These are phyloP conservation scores for Drosophila peninsularis DNA, from an alignment of 2,888 invertebrate species.

Conservation along the genomic window DNA sequence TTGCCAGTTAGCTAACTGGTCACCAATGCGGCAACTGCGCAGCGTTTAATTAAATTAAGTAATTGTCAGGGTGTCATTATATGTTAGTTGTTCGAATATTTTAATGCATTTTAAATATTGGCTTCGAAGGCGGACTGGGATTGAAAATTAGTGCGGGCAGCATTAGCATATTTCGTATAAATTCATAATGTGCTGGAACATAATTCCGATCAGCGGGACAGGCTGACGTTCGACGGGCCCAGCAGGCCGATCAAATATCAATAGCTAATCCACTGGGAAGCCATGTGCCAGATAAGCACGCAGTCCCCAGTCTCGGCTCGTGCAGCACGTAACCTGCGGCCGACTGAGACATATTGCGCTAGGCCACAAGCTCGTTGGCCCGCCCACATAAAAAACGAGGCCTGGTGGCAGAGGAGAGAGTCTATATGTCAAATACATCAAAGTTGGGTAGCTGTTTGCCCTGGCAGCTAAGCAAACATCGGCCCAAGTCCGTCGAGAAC, in stretches of 20 bases:
- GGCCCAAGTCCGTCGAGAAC: constrained; percentile 37
- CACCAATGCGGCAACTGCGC: constrained; percentile 19
- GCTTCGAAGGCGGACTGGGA: background rate
- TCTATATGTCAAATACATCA: constrained; percentile 77
- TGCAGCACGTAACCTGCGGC: constrained; percentile 43
- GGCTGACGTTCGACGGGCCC: constrained; percentile 16
- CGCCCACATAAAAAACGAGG: constrained; percentile 57
- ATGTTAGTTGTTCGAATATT: constrained; percentile 5
- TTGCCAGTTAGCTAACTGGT: constrained; percentile 15
- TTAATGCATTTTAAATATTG: constrained; percentile 60
- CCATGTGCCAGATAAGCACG: constrained; percentile 21
- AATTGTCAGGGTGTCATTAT: constrained; percentile 33
- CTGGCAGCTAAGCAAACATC: constrained; percentile 62
- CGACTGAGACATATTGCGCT: constrained; percentile 72
- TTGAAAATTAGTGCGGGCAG: background rate
- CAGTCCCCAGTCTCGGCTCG: constrained; percentile 18
- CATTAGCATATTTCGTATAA: constrained; percentile 11
- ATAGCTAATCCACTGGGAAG: constrained; percentile 48
- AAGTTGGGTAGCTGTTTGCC: constrained; percentile 45
- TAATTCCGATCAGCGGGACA: constrained; percentile 27
- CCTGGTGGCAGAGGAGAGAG: constrained; percentile 44
- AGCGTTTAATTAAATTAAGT: constrained; percentile 63
- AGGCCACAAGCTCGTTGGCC: constrained; percentile 40
- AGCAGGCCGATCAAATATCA: constrained; percentile 55
- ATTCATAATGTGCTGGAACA: constrained; percentile 2